These are phyloP conservation scores for Thereuonema tuberculata DNA, from an alignment of 1,140 invertebrate genomes.

Conservation along the genomic window DNA sequence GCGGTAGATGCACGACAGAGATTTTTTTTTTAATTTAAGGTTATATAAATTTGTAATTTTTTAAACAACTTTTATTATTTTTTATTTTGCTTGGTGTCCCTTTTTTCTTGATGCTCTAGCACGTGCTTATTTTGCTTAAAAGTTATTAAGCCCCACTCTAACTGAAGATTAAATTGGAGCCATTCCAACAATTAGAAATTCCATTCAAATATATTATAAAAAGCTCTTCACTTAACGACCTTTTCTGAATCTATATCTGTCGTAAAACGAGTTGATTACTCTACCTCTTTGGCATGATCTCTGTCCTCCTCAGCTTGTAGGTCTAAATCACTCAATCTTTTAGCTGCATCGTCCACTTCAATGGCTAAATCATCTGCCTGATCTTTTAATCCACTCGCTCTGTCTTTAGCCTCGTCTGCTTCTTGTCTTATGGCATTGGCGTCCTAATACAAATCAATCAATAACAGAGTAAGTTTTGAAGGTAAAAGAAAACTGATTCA, in stretches of 20 bases:
- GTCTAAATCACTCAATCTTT: slow-evolving; percentile 52
- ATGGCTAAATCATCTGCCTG: slow-evolving; percentile 57
- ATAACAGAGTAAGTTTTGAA: not conserved
- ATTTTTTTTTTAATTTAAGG: no score
- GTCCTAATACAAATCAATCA: slow-evolving; percentile 38
- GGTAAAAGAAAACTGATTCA: not conserved
- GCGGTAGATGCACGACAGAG: no score
- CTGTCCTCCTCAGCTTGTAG: slow-evolving; percentile 57
- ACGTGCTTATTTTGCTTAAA: not conserved
- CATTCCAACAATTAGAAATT: not conserved
- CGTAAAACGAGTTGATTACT: slow-evolving; percentile 20
- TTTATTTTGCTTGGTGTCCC: not conserved
- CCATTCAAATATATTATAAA: not conserved
- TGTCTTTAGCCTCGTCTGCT: slow-evolving; percentile 56
- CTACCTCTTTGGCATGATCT: slow-evolving; percentile 54
- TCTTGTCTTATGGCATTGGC: slow-evolving; percentile 60
- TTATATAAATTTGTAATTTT: no score
- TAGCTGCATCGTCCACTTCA: slow-evolving; percentile 53
- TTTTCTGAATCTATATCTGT: not conserved
- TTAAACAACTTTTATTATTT: no score
- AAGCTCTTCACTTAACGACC: not conserved
- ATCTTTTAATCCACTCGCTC: slow-evolving; percentile 54
- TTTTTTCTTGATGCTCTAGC: not conserved
- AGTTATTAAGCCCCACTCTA: not conserved
- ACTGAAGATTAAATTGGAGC: not conserved